Evolutionary conservation across 2,888 invertebrate species (phyloP), one percentile per base, ranked within the genome.

Genomic region (Geophilus truncorum): DNA sequence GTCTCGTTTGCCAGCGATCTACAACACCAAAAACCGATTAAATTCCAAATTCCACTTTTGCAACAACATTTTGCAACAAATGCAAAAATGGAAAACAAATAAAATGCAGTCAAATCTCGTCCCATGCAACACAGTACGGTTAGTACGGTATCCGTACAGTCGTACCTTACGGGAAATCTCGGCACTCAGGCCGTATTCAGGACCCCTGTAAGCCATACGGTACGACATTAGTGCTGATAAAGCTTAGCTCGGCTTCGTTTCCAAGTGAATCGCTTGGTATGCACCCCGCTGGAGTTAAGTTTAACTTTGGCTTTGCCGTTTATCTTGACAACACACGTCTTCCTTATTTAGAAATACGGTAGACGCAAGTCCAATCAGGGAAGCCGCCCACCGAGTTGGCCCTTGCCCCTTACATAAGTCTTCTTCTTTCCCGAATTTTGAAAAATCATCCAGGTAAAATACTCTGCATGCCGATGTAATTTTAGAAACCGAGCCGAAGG

Each of bases 1-100:
- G 85, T 93, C 93, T 70, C 94, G 91, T 87, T 93, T 93, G 82
- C 93, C 93, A 84, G 93, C 92, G 86, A 93, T 92, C 93, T 94
- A 88, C 18, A 89, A n/a, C 83, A 82, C 82, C 84, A 82, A 80
- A 82, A 83, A 34, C n/a, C 7, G 7, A 62, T 62, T n/a, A 7
- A 9, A 15, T 34, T 9, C 9, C 34, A 34, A 34, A 7, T 34
- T 7, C 9, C 9, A 34, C 9, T 34, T 7, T 34, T 34, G 5
- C 9, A 34, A 34, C 9, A 34, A 5, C 5, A 34, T 34, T 34
- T 34, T 9, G 34, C 34, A 7, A 34, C n/a, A n/a, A n/a, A n/a
- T n/a, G n/a, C n/a, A n/a, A n/a, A n/a, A n/a, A n/a, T n/a, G n/a
- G n/a, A n/a, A n/a, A n/a, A n/a, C n/a, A n/a, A n/a, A n/a, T n/a